Conservation (phyloP, 2,888 invertebrate genomes). For the Druceiella hillmani region DNA sequence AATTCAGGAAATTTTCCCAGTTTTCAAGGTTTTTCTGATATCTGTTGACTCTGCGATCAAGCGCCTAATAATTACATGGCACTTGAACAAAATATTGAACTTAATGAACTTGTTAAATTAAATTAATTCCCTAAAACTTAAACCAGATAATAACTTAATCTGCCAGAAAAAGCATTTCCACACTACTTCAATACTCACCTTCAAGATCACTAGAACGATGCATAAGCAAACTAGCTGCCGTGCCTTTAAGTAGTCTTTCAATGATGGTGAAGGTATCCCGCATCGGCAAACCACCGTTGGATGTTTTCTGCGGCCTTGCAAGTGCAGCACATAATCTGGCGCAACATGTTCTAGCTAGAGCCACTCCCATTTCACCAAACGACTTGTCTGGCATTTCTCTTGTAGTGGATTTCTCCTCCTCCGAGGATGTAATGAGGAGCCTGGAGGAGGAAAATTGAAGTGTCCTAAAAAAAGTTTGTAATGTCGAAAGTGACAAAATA, state of each 20-base stretch:
- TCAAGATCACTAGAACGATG: slow-evolving; percentile 18
- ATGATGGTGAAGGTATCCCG: slow-evolving; percentile 11
- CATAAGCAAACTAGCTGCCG: slow-evolving; percentile 17
- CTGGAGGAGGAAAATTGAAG: too few species aligned
- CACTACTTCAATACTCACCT: slow-evolving; percentile 17
- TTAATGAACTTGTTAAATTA: too few species aligned
- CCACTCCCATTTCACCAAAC: slow-evolving; percentile 17
- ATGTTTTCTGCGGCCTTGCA: slow-evolving; percentile 22
- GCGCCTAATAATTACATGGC: too few species aligned
- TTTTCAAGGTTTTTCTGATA: too few species aligned
- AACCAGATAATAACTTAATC: too few species aligned
- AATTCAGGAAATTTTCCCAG: too few species aligned
- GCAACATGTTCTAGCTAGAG: slow-evolving; percentile 34
- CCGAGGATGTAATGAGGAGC: too few species aligned
- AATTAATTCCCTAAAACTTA: too few species aligned
- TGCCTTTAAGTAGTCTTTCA: slow-evolving; percentile 16
- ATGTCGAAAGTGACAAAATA: too few species aligned
- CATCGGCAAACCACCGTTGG: slow-evolving; percentile 13
- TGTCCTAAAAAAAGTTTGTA: too few species aligned
- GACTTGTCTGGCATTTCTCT: neutral
- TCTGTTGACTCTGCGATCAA: too few species aligned
- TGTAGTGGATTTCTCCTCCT: neutral
- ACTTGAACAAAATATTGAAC: too few species aligned
- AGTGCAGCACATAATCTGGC: slow-evolving; percentile 30
- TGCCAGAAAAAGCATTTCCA: neutral